A percentile compares a stretch with the other conserved stretches of the same genome.
Conservation (phyloP, 2,113 vertebrate genomes). For the Vicugna pacos region DNA sequence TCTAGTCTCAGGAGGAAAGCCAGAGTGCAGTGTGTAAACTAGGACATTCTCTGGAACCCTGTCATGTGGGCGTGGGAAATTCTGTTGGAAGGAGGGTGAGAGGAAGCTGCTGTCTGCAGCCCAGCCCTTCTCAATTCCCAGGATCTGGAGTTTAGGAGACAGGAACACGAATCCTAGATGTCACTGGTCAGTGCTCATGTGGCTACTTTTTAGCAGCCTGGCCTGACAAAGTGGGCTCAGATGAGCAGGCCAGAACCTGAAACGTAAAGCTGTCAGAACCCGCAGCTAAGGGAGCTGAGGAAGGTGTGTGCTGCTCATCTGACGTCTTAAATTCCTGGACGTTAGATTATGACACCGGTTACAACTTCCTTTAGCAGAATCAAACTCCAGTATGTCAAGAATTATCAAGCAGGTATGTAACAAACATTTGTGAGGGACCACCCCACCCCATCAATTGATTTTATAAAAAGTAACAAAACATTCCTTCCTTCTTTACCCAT, state of each 20-base stretch:
- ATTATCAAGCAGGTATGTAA: background rate
- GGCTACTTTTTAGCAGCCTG: background rate
- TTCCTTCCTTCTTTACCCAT: background rate
- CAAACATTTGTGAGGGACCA: background rate
- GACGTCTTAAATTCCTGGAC: background rate
- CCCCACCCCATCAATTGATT: background rate
- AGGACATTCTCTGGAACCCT: background rate
- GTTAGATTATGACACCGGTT: slow-evolving; percentile 5
- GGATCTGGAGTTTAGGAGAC: background rate
- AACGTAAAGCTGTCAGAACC: background rate
- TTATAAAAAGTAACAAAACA: slow-evolving; percentile 20
- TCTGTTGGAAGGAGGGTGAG: background rate
- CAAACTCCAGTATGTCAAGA: background rate
- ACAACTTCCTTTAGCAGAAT: background rate
- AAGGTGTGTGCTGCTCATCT: background rate
- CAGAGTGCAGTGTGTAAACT: background rate
- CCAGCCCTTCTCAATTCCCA: background rate
- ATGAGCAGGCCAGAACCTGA: background rate
- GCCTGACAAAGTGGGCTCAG: background rate
- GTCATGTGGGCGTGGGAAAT: slow-evolving; percentile 1
- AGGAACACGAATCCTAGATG: background rate
- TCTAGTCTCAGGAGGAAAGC: slow-evolving; percentile 24
- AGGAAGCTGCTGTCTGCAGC: slow-evolving; percentile 27
- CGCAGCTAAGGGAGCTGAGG: background rate
- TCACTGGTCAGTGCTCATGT: background rate